Conservation (phyloP, 2,113 vertebrate genomes). For the Panurus biarmicus region DNA sequence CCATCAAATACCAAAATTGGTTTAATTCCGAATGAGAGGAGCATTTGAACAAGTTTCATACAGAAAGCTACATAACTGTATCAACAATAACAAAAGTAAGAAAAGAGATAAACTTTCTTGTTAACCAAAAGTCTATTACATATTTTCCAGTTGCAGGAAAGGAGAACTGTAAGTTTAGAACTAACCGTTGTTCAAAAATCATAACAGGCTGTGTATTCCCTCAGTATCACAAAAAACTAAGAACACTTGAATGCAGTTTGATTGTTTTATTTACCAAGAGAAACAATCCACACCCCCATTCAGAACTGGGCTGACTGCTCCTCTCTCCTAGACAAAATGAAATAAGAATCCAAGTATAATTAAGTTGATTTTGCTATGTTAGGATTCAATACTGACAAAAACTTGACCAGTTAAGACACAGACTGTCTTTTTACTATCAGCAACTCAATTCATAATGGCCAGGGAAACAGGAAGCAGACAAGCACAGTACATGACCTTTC, state of each 20-base stretch:
- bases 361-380: background rate
- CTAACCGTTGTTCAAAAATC: background rate
- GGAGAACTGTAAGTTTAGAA: background rate
- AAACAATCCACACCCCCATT: background rate
- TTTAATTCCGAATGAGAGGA: conserved; percentile 83
- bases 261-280: background rate
- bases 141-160: background rate
- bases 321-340: background rate
- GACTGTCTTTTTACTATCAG: background rate
- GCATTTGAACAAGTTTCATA: conserved; percentile 96
- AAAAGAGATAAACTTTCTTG: background rate
- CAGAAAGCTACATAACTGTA: conserved; percentile 90
- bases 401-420: background rate
- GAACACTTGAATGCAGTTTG: background rate
- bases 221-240: background rate
- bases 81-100: background rate
- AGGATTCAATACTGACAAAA: background rate
- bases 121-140: background rate
- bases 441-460: background rate
- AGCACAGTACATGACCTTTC: background rate
- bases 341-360: background rate
- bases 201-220: background rate
- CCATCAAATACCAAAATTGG: conserved; percentile 95
- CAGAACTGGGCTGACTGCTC: background rate
- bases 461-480: background rate